Conservation (phyloP, 2,888 invertebrate genomes). For the Creontiades dilutus region DNA sequence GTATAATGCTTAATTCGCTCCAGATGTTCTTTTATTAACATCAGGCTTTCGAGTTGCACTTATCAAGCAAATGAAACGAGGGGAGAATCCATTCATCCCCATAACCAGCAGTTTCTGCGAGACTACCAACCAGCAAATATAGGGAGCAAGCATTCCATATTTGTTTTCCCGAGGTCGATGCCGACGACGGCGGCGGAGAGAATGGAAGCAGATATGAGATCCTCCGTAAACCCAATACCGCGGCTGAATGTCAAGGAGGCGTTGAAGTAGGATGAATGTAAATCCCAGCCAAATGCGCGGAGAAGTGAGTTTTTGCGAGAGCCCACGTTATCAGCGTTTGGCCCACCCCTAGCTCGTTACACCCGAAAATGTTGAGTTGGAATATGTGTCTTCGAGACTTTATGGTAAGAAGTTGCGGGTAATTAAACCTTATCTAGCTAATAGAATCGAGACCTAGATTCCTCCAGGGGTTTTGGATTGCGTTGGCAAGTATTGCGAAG, state of each 20-base stretch:
- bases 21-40: no score
- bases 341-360: neutral
- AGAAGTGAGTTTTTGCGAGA: constrained; percentile 1
- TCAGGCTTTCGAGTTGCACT: no score
- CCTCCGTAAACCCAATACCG: constrained; percentile 28
- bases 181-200: neutral
- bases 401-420: neutral
- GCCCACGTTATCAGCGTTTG: neutral
- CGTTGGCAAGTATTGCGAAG: neutral
- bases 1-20: no score
- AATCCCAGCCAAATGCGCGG: constrained; percentile 14
- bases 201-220: constrained; percentile 39
- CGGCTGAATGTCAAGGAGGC: constrained; percentile 27
- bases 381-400: neutral
- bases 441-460: neutral
- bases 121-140: neutral
- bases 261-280: neutral
- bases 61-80: no score
- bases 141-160: neutral
- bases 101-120: constrained; percentile 8
- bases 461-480: neutral
- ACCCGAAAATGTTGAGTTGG: neutral
- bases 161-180: constrained; percentile 22
- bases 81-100: neutral
- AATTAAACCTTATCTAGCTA: neutral